Evolutionary conservation across 2,113 vertebrate genomes (phyloP), one percentile per base, ranked within the genome.

Genomic region (Toxostoma redivivum): DNA sequence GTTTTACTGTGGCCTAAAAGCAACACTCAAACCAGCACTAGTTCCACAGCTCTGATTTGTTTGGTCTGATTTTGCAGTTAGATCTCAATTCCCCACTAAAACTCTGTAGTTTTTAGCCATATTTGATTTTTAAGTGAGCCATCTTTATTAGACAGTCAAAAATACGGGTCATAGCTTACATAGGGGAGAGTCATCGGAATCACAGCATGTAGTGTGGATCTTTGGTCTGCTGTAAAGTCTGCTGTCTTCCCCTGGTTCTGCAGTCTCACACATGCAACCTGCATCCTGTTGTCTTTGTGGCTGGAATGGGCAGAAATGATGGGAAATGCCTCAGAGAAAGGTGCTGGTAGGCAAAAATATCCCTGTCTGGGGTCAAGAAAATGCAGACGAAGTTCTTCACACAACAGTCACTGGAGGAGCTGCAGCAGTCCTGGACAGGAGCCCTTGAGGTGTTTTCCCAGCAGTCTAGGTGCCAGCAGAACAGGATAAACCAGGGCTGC

Each of bases 401-500:
- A 11, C 45, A 72, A 25, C 47, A 86, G 23, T 64, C 51, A 67
- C 19, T 9, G 23, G 35, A 67, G 38, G 19, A 88, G 74, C 28
- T 17, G 21, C 64, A 81, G 47, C 50, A 2, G 1, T 31, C 14
- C 62, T 77, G 85, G 70, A 69, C 45, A 61, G 79, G 44, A 85
- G 58, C 42, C 45, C 83, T 73, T 42, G 50, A 89, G 51, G 64
- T 86, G 33, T 84, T 92, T 94, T 83, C 91, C 33, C 83, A 91
- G 71, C 40, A 86, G 23, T 48, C 16, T 13, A 48, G 66, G 48
- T 86, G 71, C 66, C 58, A 90, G 76, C 67, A 86, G 90, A 95
- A 92, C 95, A 65, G 71, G 85, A 92, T 93, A 94, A 93, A 88
- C 64, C 72, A 51, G 91, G 60, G 38, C 51, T 71, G 56, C 60